Evolutionary conservation across 2,888 invertebrate genomes (phyloP).

Genomic region (Acleris cristana): DNA sequence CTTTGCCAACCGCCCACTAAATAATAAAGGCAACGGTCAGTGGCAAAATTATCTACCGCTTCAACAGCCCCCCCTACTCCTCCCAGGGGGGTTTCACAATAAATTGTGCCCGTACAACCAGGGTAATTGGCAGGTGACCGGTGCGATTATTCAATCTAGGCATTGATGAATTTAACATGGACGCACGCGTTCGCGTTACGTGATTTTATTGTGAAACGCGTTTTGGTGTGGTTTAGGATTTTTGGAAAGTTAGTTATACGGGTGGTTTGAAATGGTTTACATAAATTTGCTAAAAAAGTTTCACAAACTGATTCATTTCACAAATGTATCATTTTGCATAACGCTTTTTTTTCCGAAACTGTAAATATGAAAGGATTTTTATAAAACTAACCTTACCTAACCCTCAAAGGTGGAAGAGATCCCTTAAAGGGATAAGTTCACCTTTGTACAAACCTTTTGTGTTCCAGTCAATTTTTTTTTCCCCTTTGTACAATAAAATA

Average conservation of each 20-base stretch:
- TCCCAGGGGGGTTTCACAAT: conserved; percentile 42
- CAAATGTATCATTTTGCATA: too few species aligned
- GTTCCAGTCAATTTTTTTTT: too few species aligned
- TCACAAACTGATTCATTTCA: too few species aligned
- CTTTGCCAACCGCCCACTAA: neutral
- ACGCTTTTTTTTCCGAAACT: too few species aligned
- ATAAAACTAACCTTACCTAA: too few species aligned
- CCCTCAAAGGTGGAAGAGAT: too few species aligned
- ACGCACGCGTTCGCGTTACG: conserved; percentile 30
- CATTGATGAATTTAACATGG: conserved; percentile 38
- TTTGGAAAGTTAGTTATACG: neutral
- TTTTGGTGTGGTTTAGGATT: neutral
- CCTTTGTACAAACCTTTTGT: too few species aligned
- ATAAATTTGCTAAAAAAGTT: too few species aligned
- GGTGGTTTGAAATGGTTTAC: neutral
- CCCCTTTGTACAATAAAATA: too few species aligned
- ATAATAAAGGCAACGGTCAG: conserved; percentile 25
- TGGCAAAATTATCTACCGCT: conserved; percentile 31
- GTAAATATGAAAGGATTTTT: too few species aligned
- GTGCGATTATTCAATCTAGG: conserved; percentile 40
- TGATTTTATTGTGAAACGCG: conserved; percentile 19
- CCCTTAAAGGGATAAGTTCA: too few species aligned
- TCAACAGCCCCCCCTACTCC: conserved; percentile 18
- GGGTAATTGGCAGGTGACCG: conserved; percentile 46
- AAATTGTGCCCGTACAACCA: conserved; percentile 42